Percentiles rank a stretch among this genome's conserved stretches.
Evolutionary conservation across 2,888 invertebrate species (phyloP).

Genomic region (Tetragonisca angustula): DNA sequence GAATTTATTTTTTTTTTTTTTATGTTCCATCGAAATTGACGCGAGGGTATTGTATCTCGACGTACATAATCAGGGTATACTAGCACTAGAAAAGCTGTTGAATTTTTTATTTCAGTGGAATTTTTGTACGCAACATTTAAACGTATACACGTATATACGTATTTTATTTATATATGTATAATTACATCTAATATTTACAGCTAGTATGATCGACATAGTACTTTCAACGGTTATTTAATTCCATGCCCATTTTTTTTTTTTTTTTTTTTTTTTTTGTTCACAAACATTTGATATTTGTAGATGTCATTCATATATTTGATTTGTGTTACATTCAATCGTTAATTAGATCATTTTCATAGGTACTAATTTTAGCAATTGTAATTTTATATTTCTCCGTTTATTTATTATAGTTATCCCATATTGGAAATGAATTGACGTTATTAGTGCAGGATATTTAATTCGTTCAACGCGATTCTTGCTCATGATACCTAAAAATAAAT

Average conservation of each 20-base stretch:
- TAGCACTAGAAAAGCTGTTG: slow-evolving; percentile 8
- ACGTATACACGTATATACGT: neutral
- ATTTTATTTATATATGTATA: slow-evolving; percentile 35
- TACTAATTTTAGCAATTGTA: slow-evolving; percentile 35
- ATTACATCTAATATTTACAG: slow-evolving; percentile 26
- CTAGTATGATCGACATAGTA: slow-evolving; percentile 23
- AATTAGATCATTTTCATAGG: slow-evolving; percentile 10
- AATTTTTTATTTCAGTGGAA: slow-evolving; percentile 10
- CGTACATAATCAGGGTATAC: slow-evolving; percentile 37
- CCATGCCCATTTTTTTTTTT: slow-evolving; percentile 26
- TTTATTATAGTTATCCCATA: slow-evolving; percentile 47
- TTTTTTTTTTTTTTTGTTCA: neutral
- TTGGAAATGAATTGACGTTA: slow-evolving; percentile 14
- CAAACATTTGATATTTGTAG: slow-evolving; percentile 30
- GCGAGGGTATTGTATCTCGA: slow-evolving; percentile 20
- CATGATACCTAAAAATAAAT: slow-evolving; percentile 30
- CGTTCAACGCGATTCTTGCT: slow-evolving; percentile 38
- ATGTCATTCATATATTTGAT: slow-evolving; percentile 31
- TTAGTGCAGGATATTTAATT: slow-evolving; percentile 54
- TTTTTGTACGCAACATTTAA: slow-evolving; percentile 19
- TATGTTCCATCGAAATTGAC: slow-evolving; percentile 23
- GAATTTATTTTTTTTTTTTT: slow-evolving; percentile 25
- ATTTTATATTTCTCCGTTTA: slow-evolving; percentile 35
- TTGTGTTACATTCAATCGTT: slow-evolving; percentile 28
- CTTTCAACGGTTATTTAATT: slow-evolving; percentile 52